Base-by-base conservation (phyloP, 2,797 vertebrate species). In the Malurus leucopterus region DNA sequence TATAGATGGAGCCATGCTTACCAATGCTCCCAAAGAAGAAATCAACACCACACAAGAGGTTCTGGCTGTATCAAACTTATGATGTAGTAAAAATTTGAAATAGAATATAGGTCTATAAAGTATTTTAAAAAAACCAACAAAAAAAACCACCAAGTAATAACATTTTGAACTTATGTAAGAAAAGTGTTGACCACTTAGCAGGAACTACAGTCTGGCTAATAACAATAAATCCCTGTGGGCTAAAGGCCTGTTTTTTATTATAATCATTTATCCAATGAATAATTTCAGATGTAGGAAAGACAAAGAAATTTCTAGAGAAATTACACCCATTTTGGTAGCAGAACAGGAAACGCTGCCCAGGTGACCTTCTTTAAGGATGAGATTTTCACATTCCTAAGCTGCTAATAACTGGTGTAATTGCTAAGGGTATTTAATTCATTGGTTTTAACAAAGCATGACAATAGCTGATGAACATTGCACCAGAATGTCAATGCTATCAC, bases 401-500 rank as follows among this genome's bases (percentile, higher is more conserved):
- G 21, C 72, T 88, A 73, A 76, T 53, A 88, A 81, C 22, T 57
- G 27, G 4, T 24, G 22, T 57, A 57, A 70, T 63, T 80, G 36
- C 62, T 83, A n/a, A 77, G 44, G 64, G 8, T 77, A 62, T 85
- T 90, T 72, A 90, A 78, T 75, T 89, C 0, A 19, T 55, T 84
- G 6, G 40, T 57, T 90, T 86, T 91, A 81, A 92, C 58, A 54
- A 87, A 73, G 36, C 51, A 62, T 70, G 79, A 76, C 57, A 88
- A 76, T 36, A 91, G 71, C 43, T 89, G 64, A 93, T 79, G 74
- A 94, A 84, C 38, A 46, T 59, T 86, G 72, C 58, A 79, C 26
- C 17, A 74, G 74, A 90, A 90, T 51, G 71, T 78, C 87, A 73
- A 43, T 87, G 69, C 43, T 70, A 50, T 90, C 79, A 71, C 74